Evolutionary conservation across 1,140 invertebrate species (phyloP).

Genomic region (Anagrus nilaparvatae): DNA sequence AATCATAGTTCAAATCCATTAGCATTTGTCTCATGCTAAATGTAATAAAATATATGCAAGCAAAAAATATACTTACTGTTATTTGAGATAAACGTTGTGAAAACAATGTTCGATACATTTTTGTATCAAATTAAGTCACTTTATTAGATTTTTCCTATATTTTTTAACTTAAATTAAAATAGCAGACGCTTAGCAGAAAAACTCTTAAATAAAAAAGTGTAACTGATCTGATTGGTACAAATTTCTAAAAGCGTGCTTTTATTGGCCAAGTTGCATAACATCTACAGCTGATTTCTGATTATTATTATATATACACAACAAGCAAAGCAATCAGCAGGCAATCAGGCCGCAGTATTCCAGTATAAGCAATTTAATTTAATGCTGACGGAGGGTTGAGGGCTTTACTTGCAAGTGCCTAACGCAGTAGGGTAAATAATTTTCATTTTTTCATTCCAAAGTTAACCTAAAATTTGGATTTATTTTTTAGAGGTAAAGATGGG

Average conservation of each 20-base stretch:
- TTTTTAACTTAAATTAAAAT: too few species aligned
- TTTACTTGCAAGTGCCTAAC: neutral
- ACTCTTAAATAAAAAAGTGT: neutral
- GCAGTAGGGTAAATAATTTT: conserved; percentile 5
- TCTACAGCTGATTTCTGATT: conserved; percentile 7
- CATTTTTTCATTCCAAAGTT: neutral
- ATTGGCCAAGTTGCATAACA: conserved; percentile 11
- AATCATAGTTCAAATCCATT: too few species aligned
- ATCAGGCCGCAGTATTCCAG: too few species aligned
- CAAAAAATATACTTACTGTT: too few species aligned
- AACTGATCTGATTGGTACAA: neutral
- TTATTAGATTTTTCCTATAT: neutral
- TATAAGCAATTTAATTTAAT: too few species aligned
- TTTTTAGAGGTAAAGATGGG: conserved; percentile 13
- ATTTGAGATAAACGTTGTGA: too few species aligned
- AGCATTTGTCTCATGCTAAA: too few species aligned
- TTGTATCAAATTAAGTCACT: neutral
- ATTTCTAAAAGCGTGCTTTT: neutral
- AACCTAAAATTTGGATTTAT: conserved; percentile 3
- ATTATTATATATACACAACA: too few species aligned
- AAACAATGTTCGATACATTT: conserved; percentile 13
- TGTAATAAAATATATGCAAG: too few species aligned
- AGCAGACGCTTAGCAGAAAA: neutral
- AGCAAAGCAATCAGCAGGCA: too few species aligned
- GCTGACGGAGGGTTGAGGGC: too few species aligned